Conservation (phyloP, 2,797 vertebrate genomes). For the Lates japonicus region DNA sequence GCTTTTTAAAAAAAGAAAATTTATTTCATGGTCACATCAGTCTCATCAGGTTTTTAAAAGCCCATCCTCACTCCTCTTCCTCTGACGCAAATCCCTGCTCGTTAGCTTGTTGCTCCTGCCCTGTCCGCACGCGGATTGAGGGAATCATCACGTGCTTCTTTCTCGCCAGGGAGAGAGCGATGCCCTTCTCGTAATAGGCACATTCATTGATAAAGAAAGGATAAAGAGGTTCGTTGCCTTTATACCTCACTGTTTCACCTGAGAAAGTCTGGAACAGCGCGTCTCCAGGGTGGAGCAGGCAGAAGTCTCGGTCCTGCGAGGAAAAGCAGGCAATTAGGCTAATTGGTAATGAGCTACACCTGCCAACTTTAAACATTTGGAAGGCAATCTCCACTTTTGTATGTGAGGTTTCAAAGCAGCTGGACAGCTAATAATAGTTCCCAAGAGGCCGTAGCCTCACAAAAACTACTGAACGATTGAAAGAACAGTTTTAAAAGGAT, state of each 20-base stretch:
- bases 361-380: not conserved
- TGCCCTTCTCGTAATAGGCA: slow-evolving; percentile 88
- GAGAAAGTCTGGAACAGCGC: slow-evolving; percentile 88
- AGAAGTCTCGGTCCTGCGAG: slow-evolving; percentile 87
- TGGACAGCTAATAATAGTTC: not conserved
- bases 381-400: not conserved
- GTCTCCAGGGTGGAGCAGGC: slow-evolving; percentile 82
- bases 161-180: slow-evolving; percentile 83
- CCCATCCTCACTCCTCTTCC: slow-evolving; percentile 58
- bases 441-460: not conserved
- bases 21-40: slow-evolving; percentile 31
- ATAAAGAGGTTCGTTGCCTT: slow-evolving; percentile 80
- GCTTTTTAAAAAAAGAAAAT: slow-evolving; percentile 34
- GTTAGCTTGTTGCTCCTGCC: slow-evolving; percentile 31
- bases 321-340: not conserved
- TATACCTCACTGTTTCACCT: slow-evolving; percentile 82
- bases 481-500: not conserved
- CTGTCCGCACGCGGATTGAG: slow-evolving; percentile 64
- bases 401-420: not conserved
- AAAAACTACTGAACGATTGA: not conserved
- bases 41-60: slow-evolving; percentile 4
- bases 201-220: slow-evolving; percentile 90
- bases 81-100: slow-evolving; percentile 46
- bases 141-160: slow-evolving; percentile 76
- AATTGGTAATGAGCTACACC: not conserved